Evolutionary conservation across 2,797 vertebrate species (phyloP), one percentile per base, ranked within the genome.

Genomic region (Siniperca scherzeri): DNA sequence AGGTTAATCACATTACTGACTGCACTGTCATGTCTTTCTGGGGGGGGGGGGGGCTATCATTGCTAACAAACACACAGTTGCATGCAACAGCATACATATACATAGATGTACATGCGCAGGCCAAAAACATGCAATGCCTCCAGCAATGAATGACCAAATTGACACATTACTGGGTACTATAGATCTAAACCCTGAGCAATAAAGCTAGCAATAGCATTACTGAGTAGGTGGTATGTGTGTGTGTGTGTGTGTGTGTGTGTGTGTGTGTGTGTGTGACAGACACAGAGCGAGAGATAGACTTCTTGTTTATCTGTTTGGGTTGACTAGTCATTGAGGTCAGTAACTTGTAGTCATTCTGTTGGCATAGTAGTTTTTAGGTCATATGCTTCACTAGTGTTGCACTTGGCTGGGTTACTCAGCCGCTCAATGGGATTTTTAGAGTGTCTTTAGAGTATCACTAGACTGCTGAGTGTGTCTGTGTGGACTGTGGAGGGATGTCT

Each of bases 251-350:
- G 27, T 65, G 52, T 46, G 13, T 38, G 6, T 38, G 61, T 66
- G 44, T 55, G 27, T 60, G 19, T 11, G 38, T 50, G n/a, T 64
- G 40, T 77, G 56, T 60, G 50, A 59, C 17, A 36, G 40, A 68
- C n/a, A 66, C 25, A 53, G 33, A 42, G 25, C 4, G 12, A 68
- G 25, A 64, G 30, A 74, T 38, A 74, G n/a, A 62, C 66, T 40
- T 82, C 1, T 30, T 84, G 70, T 87, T 60, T 70, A 27, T 85
- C 13, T 89, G 82, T 90, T 86, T 88, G 74, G 89, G 83, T 89
- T 90, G 84, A 91, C 81, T 87, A 67, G 80, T 82, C 85, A 91
- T 84, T 55, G 57, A 64, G 88, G 90, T 93, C 92, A 89, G 71
- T 72, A 70, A 80, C 88, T 84, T 79, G 79, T 64, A 84, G 80